Evolutionary conservation across 92 coral and sea anemone species (phyloP).

Genomic region (Zoanthus sansibaricus): DNA sequence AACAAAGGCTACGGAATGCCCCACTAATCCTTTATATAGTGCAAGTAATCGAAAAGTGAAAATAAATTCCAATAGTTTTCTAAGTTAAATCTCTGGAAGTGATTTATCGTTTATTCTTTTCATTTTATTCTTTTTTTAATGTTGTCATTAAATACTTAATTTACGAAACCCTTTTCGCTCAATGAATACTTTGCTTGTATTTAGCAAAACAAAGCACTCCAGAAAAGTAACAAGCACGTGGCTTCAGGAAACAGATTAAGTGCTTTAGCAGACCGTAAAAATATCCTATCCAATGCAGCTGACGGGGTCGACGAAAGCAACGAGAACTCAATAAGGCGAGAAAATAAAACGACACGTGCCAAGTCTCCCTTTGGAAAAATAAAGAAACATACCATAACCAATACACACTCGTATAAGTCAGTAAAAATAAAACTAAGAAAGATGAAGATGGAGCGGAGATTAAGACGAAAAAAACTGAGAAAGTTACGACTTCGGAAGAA

Average conservation of each 20-base stretch:
- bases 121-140: too few species aligned
- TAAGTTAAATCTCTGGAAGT: background rate
- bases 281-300: slow-evolving; percentile 2
- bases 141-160: background rate
- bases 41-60: slow-evolving; percentile 15
- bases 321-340: slow-evolving; percentile 1
- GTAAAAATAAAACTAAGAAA: slow-evolving; percentile 16
- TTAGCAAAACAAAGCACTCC: slow-evolving; percentile 14
- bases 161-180: background rate
- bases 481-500: slow-evolving; percentile 10
- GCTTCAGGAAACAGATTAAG: slow-evolving; percentile 1
- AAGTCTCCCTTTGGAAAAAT: background rate
- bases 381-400: background rate
- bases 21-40: slow-evolving; percentile 9
- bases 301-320: slow-evolving; percentile 4
- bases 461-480: background rate
- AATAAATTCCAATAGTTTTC: background rate
- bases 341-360: background rate
- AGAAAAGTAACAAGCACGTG: slow-evolving; percentile 17
- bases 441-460: background rate
- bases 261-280: slow-evolving; percentile 16
- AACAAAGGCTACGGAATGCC: background rate
- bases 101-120: too few species aligned
- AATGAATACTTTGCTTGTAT: background rate
- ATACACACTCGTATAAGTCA: background rate